Percentiles rank a stretch among this genome's conserved stretches.
These are phyloP conservation scores for Chloroceryle aenea DNA, from an alignment of 2,113 vertebrate genomes.

Conservation along the genomic window DNA sequence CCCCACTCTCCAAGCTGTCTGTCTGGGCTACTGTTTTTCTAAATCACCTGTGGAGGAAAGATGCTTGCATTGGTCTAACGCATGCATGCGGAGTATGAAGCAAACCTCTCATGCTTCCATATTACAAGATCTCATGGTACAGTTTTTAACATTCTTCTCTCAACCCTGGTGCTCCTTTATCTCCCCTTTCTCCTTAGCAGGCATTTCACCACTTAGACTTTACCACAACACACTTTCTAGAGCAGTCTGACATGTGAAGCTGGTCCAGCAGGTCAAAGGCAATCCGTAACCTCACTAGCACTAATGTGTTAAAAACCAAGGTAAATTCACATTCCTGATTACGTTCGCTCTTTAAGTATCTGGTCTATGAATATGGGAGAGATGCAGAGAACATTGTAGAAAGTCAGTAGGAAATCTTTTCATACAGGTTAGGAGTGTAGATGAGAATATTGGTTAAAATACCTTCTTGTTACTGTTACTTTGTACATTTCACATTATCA, in stretches of 20 bases:
- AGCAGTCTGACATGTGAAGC: background rate
- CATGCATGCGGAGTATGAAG: background rate
- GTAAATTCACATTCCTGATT: background rate
- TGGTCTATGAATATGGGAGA: background rate
- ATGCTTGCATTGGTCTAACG: background rate
- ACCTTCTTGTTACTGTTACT: background rate
- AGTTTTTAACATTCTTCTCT: background rate
- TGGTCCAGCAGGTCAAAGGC: background rate
- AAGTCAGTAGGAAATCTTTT: background rate
- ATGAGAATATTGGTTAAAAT: background rate
- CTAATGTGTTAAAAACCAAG: background rate
- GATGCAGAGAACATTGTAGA: background rate
- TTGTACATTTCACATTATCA: background rate
- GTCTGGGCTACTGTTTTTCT: background rate
- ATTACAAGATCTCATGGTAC: background rate
- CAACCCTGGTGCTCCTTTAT: background rate
- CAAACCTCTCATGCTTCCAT: background rate
- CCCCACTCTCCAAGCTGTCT: background rate
- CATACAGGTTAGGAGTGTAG: background rate
- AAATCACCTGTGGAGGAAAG: background rate
- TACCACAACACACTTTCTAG: accelerated
- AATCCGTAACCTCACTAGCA: background rate
- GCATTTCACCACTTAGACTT: background rate
- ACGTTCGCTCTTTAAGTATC: background rate
- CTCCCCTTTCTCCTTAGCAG: background rate